Conservation (phyloP, 2,888 invertebrate genomes). For the Hermodice carunculata region DNA sequence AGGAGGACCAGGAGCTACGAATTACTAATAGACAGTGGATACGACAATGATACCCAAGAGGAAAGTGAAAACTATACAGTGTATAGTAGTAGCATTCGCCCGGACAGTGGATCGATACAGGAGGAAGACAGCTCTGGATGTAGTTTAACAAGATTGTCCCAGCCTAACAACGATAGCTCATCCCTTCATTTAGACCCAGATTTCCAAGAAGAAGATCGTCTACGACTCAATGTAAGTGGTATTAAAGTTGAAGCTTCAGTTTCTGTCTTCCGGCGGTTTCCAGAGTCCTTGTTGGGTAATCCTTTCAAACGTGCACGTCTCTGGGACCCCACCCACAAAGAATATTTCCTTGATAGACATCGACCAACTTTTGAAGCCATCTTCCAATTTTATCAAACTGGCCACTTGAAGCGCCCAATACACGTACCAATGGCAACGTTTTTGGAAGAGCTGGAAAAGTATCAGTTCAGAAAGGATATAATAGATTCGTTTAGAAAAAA, state of each 20-base stretch:
- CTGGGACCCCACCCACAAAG: conserved; percentile 64
- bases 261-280: conserved; percentile 56
- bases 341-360: conserved; percentile 69
- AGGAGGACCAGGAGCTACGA: no score
- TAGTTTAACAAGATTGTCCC: no score
- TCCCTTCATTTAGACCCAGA: no score
- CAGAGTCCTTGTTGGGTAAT: conserved; percentile 65
- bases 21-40: no score
- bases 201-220: no score
- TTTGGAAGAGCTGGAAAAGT: conserved; percentile 66
- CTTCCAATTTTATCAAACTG: conserved; percentile 68
- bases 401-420: conserved; percentile 63
- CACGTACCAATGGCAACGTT: conserved; percentile 69
- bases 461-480: conserved; percentile 65
- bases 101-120: no score
- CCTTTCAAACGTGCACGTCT: conserved; percentile 64
- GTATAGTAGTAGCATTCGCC: no score
- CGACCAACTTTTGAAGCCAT: conserved; percentile 69
- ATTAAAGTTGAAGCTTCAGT: conserved; percentile 61
- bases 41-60: no score
- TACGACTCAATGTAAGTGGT: conserved; percentile 57
- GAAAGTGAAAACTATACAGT: no score
- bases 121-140: no score
- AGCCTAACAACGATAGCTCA: no score
- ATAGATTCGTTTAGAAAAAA: conserved; percentile 64